A percentile compares a stretch with the other conserved stretches of the same genome.
Conservation (phyloP, 2,797 vertebrate genomes). For the Liasis olivaceus region DNA sequence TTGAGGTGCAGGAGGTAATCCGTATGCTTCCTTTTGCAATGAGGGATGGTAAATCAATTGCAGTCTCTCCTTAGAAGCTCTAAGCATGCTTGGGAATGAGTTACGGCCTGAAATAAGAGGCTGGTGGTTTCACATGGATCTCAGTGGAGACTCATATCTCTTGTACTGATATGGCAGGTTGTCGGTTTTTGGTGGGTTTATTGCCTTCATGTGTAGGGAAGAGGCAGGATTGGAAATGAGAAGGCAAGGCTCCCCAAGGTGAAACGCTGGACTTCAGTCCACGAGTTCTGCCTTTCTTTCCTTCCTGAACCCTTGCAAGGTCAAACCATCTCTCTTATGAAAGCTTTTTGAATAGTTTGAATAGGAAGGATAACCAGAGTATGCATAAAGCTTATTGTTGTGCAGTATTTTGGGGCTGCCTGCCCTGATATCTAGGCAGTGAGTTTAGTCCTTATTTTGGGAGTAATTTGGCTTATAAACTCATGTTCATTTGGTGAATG, state of each 20-base stretch:
- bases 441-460: neutral
- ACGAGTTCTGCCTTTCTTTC: neutral
- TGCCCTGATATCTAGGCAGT: neutral
- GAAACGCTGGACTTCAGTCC: neutral
- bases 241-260: neutral
- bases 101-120: constrained; percentile 9
- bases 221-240: neutral
- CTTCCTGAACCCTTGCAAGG: neutral
- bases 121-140: neutral
- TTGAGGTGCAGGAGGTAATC: neutral
- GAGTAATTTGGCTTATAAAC: neutral
- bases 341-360: neutral
- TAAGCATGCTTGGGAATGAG: neutral
- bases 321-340: neutral
- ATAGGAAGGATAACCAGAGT: neutral
- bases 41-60: constrained; percentile 12
- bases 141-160: neutral
- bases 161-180: neutral
- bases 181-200: neutral
- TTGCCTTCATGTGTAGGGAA: neutral
- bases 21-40: neutral
- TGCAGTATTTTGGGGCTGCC: neutral
- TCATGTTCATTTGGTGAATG: neutral
- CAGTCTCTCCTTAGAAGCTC: neutral
- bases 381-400: neutral